Evolutionary conservation across 2,113 vertebrate genomes (phyloP), one percentile per base, ranked within the genome.

Genomic region (Esox niger): DNA sequence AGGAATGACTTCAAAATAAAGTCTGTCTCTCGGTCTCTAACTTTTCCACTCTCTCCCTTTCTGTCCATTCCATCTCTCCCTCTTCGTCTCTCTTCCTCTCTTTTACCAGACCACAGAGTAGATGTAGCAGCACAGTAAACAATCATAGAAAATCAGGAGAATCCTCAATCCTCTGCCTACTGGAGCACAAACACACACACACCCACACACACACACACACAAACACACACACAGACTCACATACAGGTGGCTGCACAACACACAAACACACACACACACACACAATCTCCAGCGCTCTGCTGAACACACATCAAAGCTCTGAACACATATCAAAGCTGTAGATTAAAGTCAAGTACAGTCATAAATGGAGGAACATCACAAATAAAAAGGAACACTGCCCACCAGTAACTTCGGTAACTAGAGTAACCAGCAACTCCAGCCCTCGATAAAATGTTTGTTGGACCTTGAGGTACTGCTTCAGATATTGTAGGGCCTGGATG

Each of bases 271-370:
- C 23, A 55, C n/a, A 15, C 54, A 56, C 54, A 56, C 54, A 56
- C 54, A 27, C 54, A 56, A 23, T 10, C 25, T 56, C 23, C 4
- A 49, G 47, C 47, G 23, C 55, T 57, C 55, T 27, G 17, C 9
- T 6, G 25, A 57, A 13, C 15, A 21, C 6, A 3, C 49, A 54
- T 59, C n/a, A 27, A 7, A 59, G 33, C 35, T 10, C 20, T 25
- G 47, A 43, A 33, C 35, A 46, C 26, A 52, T 25, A 64, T 20
- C 26, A 63, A 70, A 47, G 13, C 32, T 62, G 68, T 27, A 69
- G 61, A 65, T 70, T 58, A 70, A 75, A 64, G 54, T 69, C 29
- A 76, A 73, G 64, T 68, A 62, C 17, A 11, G 65, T 64, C 26
- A 31, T 81, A 77, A 77, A 78, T 60, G 27, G 25, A 56, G 57